Conservation (phyloP, 2,113 vertebrate species). For the Chlorodrepanis virens region DNA sequence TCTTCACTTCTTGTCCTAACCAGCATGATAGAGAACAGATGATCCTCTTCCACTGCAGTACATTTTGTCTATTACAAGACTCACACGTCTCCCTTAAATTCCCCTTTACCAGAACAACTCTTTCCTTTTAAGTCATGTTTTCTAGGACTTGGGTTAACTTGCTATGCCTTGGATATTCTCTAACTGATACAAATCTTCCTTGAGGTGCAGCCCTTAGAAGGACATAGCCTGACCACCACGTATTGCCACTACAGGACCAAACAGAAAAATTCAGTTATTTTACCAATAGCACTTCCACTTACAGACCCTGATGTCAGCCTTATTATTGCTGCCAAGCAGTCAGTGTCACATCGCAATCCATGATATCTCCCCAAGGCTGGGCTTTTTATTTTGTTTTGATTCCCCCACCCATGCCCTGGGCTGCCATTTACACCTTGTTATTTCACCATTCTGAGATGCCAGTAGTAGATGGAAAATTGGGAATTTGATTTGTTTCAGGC, state of each 20-base stretch:
- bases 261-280: background rate
- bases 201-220: background rate
- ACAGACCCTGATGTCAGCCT: background rate
- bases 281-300: background rate
- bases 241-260: background rate
- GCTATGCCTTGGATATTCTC: background rate
- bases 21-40: background rate
- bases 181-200: background rate
- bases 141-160: background rate
- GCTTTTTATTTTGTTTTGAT: background rate
- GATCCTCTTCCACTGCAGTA: background rate
- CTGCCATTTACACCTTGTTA: background rate
- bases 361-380: too few species aligned
- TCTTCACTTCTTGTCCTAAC: background rate
- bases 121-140: background rate
- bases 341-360: background rate
- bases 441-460: background rate
- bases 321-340: background rate
- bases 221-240: background rate
- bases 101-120: background rate
- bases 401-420: background rate
- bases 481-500: background rate
- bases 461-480: background rate
- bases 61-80: background rate
- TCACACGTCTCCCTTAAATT: background rate